A percentile compares a stretch with the other conserved stretches of the same genome.
These are phyloP conservation scores for Chironex yamaguchii DNA, from an alignment of 30 jellyfish, hydroid and myxozoan genomes.

Conservation along the genomic window DNA sequence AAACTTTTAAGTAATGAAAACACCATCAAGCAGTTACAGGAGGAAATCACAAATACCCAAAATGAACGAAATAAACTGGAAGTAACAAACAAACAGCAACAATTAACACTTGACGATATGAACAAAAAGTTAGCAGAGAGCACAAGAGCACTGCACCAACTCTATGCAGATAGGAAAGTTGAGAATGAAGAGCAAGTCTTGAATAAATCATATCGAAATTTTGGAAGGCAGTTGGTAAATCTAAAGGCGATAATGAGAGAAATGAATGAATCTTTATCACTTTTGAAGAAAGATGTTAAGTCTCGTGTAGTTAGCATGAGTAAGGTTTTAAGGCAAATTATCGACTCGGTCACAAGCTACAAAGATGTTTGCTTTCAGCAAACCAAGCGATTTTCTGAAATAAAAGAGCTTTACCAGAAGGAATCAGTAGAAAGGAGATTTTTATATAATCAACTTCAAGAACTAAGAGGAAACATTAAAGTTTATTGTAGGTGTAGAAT, in stretches of 20 bases:
- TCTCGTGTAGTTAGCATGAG: neutral
- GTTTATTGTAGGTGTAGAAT: neutral
- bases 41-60: neutral
- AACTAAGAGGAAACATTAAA: neutral
- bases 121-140: neutral
- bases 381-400: neutral
- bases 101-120: neutral
- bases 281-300: neutral
- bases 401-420: neutral
- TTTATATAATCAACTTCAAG: neutral
- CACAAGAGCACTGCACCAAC: neutral
- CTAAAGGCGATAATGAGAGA: neutral
- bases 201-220: too few relatives aligned
- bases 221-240: neutral
- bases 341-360: neutral
- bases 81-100: neutral
- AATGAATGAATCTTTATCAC: too few relatives aligned
- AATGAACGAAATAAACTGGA: neutral
- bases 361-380: neutral
- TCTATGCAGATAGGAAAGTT: neutral
- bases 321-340: too few relatives aligned
- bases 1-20: too few relatives aligned
- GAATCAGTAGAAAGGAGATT: neutral
- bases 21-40: neutral
- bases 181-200: neutral